These are phyloP conservation scores for Maniola jurtina DNA, from an alignment of 1,140 invertebrate species.

Conservation along the genomic window DNA sequence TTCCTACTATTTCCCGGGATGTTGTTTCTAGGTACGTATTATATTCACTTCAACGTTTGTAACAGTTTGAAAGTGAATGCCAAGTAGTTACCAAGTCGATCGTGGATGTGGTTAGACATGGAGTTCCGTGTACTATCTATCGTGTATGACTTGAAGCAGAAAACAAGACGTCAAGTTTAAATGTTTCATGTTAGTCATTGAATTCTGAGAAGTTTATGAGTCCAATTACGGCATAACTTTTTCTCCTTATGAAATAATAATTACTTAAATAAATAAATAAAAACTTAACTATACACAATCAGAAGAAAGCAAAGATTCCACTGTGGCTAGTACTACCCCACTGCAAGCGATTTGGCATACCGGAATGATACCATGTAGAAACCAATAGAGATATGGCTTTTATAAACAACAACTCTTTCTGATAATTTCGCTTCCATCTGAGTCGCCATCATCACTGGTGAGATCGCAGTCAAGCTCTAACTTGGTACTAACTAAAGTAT, in stretches of 20 bases:
- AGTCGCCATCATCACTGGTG: too few relatives aligned
- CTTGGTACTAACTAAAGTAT: too few relatives aligned
- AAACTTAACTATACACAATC: background rate
- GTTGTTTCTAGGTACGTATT: slow-evolving; percentile 5
- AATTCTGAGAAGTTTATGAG: background rate
- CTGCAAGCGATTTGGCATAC: too few relatives aligned
- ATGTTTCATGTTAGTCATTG: slow-evolving; percentile 4
- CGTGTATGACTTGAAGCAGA: background rate
- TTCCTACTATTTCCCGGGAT: background rate
- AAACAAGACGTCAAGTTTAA: slow-evolving; percentile 10
- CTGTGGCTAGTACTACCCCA: too few relatives aligned
- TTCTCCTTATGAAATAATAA: background rate
- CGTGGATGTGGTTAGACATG: slow-evolving; percentile 29
- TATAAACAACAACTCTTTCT: too few relatives aligned
- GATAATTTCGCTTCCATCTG: too few relatives aligned
- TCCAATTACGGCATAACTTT: background rate
- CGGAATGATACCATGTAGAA: too few relatives aligned
- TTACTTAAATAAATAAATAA: background rate
- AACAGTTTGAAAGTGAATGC: slow-evolving; percentile 30
- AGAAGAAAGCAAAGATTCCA: background rate
- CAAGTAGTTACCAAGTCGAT: slow-evolving; percentile 35
- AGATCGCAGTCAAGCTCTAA: too few relatives aligned
- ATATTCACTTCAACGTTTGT: slow-evolving; percentile 17
- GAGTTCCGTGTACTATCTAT: slow-evolving; percentile 11
- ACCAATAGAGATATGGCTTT: too few relatives aligned